Evolutionary conservation across 2,113 vertebrate genomes (phyloP).

Genomic region (Peromyscus maniculatus): DNA sequence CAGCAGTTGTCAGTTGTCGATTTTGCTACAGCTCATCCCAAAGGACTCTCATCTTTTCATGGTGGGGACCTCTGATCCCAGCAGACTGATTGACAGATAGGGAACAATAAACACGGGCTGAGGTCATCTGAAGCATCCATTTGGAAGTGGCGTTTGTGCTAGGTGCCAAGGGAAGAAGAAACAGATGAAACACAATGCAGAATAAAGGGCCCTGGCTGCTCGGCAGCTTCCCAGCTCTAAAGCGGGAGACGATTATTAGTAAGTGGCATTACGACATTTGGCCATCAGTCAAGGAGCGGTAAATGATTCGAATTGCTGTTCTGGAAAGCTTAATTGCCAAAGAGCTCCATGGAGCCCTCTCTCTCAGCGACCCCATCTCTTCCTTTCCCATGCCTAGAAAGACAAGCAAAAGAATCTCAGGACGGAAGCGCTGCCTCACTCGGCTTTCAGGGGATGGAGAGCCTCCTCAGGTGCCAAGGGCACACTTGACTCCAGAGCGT

Average conservation of each 20-base stretch:
- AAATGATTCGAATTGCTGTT: accelerated
- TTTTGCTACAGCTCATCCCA: accelerated
- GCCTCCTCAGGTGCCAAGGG: too few species aligned
- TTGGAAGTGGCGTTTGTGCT: neutral
- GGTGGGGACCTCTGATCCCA: accelerated
- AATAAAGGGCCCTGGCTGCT: neutral
- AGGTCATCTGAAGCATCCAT: too few species aligned
- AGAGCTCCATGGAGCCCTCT: neutral
- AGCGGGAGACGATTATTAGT: accelerated
- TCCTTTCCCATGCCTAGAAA: neutral
- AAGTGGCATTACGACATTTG: accelerated
- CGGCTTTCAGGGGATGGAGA: accelerated
- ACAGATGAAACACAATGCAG: neutral
- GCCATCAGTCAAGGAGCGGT: neutral
- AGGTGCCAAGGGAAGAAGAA: neutral
- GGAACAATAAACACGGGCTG: accelerated
- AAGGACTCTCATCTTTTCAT: accelerated
- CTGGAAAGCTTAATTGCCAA: too few species aligned
- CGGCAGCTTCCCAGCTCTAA: accelerated
- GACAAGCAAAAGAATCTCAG: neutral
- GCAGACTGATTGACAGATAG: neutral
- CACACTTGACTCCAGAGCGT: neutral
- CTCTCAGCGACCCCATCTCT: accelerated
- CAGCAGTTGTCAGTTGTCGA: accelerated
- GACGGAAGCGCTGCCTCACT: accelerated